Percentiles rank a stretch among this genome's conserved stretches.
Conservation (phyloP, 2,113 vertebrate species). For the Lasiurus cinereus region DNA sequence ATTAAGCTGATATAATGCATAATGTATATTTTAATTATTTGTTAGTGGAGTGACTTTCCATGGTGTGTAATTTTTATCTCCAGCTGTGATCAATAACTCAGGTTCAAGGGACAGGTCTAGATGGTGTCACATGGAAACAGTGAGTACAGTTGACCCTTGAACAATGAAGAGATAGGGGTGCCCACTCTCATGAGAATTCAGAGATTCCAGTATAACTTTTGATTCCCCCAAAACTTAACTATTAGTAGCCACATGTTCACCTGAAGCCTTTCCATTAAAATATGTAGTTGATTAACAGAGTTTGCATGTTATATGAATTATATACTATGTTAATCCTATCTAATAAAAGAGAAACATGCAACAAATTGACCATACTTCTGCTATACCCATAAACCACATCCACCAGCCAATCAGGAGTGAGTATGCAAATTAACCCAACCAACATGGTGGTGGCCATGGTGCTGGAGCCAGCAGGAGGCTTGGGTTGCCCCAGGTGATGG, state of each 20-base stretch:
- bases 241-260: neutral
- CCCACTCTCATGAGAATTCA: no score
- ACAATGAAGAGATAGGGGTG: no score
- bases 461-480: no score
- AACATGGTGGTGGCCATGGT: no score
- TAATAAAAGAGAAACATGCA: no score
- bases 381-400: no score
- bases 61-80: neutral
- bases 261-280: neutral
- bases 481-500: no score
- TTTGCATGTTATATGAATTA: neutral
- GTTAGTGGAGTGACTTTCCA: neutral
- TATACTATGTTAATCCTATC: neutral
- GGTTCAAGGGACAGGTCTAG: neutral
- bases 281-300: neutral
- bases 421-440: no score
- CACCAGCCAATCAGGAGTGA: no score
- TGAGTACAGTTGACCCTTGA: neutral
- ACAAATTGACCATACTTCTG: no score
- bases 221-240: neutral
- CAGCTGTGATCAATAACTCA: neutral
- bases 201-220: neutral
- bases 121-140: neutral
- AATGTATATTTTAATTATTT: neutral
- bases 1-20: neutral